phyloP scores from a whole-genome alignment of 2,797 vertebrate species.

The Enteromius viviparus region DNA sequence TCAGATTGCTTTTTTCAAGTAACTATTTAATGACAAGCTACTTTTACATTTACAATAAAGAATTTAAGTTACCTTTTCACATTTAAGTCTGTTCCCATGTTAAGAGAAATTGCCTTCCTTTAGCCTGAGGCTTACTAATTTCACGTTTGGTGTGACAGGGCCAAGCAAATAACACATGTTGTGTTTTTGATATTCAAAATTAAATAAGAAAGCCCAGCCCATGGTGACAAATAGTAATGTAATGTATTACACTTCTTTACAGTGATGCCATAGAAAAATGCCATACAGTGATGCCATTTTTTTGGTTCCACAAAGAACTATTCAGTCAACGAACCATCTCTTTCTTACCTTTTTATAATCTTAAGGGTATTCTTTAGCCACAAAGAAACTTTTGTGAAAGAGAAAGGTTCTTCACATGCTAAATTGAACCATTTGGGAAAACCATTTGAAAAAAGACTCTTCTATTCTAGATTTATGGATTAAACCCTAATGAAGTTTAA shows the following conservation, averaged over 20 bases:
- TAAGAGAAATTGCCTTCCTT: background rate
- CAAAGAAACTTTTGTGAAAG: no score
- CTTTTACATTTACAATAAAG: background rate
- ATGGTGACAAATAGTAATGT: no score
- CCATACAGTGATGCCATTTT: no score
- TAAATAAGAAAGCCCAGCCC: background rate
- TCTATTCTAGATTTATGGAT: background rate
- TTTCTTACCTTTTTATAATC: no score
- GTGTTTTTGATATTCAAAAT: background rate
- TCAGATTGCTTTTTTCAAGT: background rate
- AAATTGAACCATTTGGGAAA: no score
- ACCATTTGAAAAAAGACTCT: no score
- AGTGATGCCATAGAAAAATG: no score
- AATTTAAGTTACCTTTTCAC: background rate
- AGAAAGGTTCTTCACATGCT: no score
- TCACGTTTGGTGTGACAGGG: background rate
- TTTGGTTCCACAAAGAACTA: no score
- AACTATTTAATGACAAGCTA: background rate
- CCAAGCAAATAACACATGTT: background rate
- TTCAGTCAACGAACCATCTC: no score
- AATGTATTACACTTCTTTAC: no score
- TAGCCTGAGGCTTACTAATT: background rate
- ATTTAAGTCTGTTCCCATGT: background rate
- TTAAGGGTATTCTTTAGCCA: no score
- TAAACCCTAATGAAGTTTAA: background rate